phyloP scores from a whole-genome alignment of 2,113 vertebrate genomes.

The Etheostoma cragini region DNA sequence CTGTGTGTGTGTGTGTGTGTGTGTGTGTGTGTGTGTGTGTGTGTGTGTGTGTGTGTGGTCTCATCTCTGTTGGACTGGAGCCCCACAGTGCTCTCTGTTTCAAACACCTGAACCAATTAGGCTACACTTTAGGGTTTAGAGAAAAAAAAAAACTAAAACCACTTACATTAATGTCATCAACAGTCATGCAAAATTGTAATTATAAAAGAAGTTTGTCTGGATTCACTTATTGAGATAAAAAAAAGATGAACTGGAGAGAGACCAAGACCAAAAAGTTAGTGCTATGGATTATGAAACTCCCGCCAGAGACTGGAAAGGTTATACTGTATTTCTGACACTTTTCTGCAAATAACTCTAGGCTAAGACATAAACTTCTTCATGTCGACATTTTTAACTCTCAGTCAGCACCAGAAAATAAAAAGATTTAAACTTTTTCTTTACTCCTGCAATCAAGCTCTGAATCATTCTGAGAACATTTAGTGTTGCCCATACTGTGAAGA shows the following conservation, averaged over 20 bases:
- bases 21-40: not conserved
- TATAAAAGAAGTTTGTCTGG: slow-evolving; percentile 51
- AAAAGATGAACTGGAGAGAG: slow-evolving; percentile 50
- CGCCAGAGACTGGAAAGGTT: slow-evolving; percentile 53
- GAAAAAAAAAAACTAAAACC: slow-evolving; percentile 47
- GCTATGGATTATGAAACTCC: slow-evolving; percentile 59
- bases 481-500: slow-evolving; percentile 44
- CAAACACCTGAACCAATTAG: slow-evolving; percentile 79
- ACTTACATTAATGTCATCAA: slow-evolving; percentile 72
- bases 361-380: slow-evolving; percentile 49
- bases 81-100: slow-evolving; percentile 71
- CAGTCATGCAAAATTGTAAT: slow-evolving; percentile 49
- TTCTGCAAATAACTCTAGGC: slow-evolving; percentile 51
- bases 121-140: slow-evolving; percentile 37
- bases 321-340: slow-evolving; percentile 38
- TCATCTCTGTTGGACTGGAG: slow-evolving; percentile 60
- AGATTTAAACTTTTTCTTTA: slow-evolving; percentile 33
- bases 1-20: slow-evolving; percentile 14
- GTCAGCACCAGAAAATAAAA: slow-evolving; percentile 23
- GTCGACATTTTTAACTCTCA: slow-evolving; percentile 42
- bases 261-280: slow-evolving; percentile 58
- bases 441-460: slow-evolving; percentile 23
- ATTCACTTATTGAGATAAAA: slow-evolving; percentile 34
- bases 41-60: slow-evolving; percentile 52
- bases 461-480: slow-evolving; percentile 29